Evolutionary conservation across 2,797 vertebrate species (phyloP).

Genomic region (Argentina silus): DNA sequence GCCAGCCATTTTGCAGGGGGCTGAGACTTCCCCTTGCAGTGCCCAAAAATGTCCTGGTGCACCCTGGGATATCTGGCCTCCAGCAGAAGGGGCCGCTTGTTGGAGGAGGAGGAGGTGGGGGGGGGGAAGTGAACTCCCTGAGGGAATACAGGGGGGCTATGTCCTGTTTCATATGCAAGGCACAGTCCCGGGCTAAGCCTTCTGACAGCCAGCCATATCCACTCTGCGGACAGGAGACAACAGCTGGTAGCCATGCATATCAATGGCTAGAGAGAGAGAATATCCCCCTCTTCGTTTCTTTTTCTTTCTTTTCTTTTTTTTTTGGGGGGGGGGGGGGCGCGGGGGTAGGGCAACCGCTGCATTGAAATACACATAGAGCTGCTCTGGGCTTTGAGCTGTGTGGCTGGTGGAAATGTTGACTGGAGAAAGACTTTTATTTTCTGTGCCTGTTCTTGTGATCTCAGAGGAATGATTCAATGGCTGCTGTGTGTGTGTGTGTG

Average conservation of each 20-base stretch:
- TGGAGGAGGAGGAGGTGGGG: conserved; percentile 59
- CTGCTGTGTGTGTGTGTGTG: background rate
- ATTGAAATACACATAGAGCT: conserved; percentile 30
- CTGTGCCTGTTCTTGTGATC: background rate
- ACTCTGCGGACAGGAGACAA: conserved; percentile 66
- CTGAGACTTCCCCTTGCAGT: conserved; percentile 64
- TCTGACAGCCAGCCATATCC: conserved; percentile 76
- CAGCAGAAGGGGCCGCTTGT: conserved; percentile 87
- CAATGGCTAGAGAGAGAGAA: conserved; percentile 64
- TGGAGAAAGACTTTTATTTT: background rate
- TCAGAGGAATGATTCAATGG: background rate
- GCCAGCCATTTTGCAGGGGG: conserved; percentile 41
- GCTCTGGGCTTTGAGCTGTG: conserved; percentile 4
- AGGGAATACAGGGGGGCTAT: conserved; percentile 79
- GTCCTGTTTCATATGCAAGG: conserved; percentile 87
- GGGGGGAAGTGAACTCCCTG: conserved; percentile 82
- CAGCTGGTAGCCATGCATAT: conserved; percentile 80
- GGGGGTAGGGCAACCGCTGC: background rate
- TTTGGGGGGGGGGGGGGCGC: too few species aligned
- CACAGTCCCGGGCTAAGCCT: conserved; percentile 67
- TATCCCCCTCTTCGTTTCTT: conserved; percentile 27
- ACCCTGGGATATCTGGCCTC: conserved; percentile 83
- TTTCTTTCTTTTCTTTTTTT: conserved; percentile 29
- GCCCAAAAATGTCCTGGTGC: conserved; percentile 63
- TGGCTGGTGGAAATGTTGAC: background rate